These are phyloP conservation scores for Leptestheria dahalacensis DNA, from an alignment of 1,140 invertebrate genomes.

Conservation along the genomic window DNA sequence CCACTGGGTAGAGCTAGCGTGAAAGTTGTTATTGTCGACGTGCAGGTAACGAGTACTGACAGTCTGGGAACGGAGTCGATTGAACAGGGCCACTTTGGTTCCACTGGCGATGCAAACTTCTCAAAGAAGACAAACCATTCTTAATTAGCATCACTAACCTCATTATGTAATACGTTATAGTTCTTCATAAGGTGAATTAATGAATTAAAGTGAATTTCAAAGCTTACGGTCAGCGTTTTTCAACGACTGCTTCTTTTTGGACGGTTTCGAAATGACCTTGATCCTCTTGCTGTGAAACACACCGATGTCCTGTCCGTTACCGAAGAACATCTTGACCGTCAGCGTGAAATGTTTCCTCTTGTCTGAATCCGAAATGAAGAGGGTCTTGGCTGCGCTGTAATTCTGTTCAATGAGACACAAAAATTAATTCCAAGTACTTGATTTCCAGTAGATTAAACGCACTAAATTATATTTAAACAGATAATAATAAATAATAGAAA, in stretches of 20 bases:
- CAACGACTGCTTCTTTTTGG: conserved; percentile 98
- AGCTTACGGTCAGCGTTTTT: conserved; percentile 88
- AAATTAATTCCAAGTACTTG: background rate
- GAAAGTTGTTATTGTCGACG: conserved; percentile 98
- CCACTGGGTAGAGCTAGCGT: conserved; percentile 98
- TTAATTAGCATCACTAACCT: no score
- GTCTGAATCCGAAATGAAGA: conserved; percentile 98
- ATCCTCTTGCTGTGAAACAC: conserved; percentile 97
- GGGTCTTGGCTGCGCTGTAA: conserved; percentile 97
- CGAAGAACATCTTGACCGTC: conserved; percentile 97
- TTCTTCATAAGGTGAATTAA: background rate
- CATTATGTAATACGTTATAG: no score
- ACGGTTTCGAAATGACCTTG: conserved; percentile 99
- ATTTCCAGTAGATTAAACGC: background rate
- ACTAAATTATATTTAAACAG: no score
- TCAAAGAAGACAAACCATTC: conserved; percentile 19
- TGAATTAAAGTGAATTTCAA: background rate
- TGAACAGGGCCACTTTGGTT: conserved; percentile 98
- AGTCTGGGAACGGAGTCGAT: conserved; percentile 92
- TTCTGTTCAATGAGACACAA: conserved; percentile 41
- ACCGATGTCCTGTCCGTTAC: conserved; percentile 93
- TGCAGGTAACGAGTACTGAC: conserved; percentile 97
- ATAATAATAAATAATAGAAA: no score
- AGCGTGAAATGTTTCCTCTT: conserved; percentile 99
- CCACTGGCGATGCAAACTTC: conserved; percentile 94